phyloP scores from a whole-genome alignment of 37 sponge, comb jelly and placozoan species.

The Bolinopsis microptera region DNA sequence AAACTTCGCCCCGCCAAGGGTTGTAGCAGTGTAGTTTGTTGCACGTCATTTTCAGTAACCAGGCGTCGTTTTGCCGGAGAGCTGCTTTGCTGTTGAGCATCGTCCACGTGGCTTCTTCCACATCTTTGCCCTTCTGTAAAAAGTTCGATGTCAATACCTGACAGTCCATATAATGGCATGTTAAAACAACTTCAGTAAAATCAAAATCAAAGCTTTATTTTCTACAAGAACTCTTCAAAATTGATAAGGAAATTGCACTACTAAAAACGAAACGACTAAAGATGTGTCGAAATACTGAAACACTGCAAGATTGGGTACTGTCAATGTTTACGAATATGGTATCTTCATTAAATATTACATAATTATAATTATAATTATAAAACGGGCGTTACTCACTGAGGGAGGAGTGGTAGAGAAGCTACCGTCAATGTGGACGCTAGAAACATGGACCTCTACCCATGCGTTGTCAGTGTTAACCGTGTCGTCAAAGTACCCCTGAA shows the following conservation, averaged over 20 bases:
- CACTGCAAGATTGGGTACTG: too few relatives aligned
- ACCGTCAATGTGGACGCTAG: conserved; percentile 37
- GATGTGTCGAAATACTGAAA: too few relatives aligned
- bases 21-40: conserved; percentile 61
- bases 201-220: too few relatives aligned
- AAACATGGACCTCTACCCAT: conserved; percentile 39
- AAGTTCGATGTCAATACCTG: too few relatives aligned
- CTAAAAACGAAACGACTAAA: too few relatives aligned
- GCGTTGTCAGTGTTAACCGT: conserved; percentile 53
- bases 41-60: conserved; percentile 31
- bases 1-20: conserved; percentile 46
- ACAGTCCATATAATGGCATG: too few relatives aligned
- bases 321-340: too few relatives aligned
- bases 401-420: neutral
- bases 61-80: conserved; percentile 44
- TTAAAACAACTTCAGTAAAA: too few relatives aligned
- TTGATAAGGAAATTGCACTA: too few relatives aligned
- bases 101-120: conserved; percentile 39
- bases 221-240: too few relatives aligned
- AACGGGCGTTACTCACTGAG: neutral
- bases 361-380: too few relatives aligned
- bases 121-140: neutral
- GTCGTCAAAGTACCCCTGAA: conserved; percentile 57
- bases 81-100: conserved; percentile 51
- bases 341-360: too few relatives aligned